These are phyloP conservation scores for Cinclus mexicanus DNA, from an alignment of 2,113 vertebrate species.

Conservation along the genomic window DNA sequence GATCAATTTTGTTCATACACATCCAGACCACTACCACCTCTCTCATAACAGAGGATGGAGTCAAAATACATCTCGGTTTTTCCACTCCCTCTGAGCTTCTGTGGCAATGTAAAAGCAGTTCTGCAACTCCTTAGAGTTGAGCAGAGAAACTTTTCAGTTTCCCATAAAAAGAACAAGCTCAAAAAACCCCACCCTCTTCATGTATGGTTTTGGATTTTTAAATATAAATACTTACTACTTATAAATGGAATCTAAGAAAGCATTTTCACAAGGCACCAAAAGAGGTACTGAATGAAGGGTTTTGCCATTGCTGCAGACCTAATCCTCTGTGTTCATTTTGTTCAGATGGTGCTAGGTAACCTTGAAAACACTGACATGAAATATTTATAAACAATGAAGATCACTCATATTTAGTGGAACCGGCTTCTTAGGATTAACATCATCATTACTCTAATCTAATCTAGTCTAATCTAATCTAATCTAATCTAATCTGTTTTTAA, in stretches of 20 bases:
- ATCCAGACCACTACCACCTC: not conserved
- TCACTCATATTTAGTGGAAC: not conserved
- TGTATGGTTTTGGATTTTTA: fast-evolving
- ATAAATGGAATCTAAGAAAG: not conserved
- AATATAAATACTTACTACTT: not conserved
- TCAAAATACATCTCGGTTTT: not conserved
- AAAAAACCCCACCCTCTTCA: fast-evolving
- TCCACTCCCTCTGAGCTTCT: not conserved
- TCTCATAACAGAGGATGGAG: not conserved
- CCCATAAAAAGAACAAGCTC: not conserved
- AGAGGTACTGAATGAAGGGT: not conserved
- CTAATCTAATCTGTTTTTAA: not conserved
- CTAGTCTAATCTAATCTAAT: too few species aligned
- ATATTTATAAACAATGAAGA: not conserved
- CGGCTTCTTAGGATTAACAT: not conserved
- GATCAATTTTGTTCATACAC: not conserved
- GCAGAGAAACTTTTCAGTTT: not conserved
- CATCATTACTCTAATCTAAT: not conserved
- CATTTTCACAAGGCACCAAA: not conserved
- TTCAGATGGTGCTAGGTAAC: not conserved
- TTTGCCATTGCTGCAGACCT: not conserved
- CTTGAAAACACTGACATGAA: not conserved
- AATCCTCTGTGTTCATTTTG: not conserved
- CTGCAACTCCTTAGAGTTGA: fast-evolving
- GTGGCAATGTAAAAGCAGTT: not conserved